phyloP scores from a whole-genome alignment of 1,140 invertebrate genomes.

The Sesamia nonagrioides region DNA sequence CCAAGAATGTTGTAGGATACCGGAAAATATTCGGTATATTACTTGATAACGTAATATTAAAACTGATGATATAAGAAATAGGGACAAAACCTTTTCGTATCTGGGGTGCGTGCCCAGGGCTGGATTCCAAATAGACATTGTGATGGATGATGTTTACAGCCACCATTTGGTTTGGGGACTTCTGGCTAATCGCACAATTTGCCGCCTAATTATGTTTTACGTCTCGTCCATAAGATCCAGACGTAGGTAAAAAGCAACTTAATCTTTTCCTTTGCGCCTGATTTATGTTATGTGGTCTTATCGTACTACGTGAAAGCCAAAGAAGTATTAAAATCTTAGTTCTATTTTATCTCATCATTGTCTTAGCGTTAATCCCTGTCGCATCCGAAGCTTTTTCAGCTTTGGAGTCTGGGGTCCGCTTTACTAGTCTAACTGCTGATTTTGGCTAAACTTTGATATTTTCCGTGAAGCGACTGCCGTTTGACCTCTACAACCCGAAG shows the following conservation, averaged over 20 bases:
- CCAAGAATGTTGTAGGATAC: conserved; percentile 1
- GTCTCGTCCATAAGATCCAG: neutral
- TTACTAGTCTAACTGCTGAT: no score
- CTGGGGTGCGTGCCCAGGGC: neutral
- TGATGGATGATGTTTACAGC: conserved; percentile 41
- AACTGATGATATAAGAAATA: neutral
- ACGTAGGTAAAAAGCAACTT: neutral
- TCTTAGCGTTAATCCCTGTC: no score
- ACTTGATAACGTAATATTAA: conserved; percentile 11
- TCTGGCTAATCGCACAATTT: conserved; percentile 19
- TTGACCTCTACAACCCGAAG: no score
- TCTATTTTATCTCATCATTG: no score
- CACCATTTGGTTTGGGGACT: neutral
- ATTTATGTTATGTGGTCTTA: neutral
- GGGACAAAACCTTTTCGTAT: neutral
- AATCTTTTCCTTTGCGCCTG: neutral
- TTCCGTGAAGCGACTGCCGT: no score
- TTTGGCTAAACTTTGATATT: no score
- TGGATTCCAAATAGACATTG: conserved; percentile 1
- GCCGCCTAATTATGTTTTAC: conserved; percentile 16
- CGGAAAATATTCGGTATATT: neutral
- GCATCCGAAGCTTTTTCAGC: no score
- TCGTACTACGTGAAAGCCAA: neutral
- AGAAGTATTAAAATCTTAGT: no score
- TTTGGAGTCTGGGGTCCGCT: no score